Base-by-base conservation (phyloP, 2,797 vertebrate species). In the Sarcophilus harrisii region DNA sequence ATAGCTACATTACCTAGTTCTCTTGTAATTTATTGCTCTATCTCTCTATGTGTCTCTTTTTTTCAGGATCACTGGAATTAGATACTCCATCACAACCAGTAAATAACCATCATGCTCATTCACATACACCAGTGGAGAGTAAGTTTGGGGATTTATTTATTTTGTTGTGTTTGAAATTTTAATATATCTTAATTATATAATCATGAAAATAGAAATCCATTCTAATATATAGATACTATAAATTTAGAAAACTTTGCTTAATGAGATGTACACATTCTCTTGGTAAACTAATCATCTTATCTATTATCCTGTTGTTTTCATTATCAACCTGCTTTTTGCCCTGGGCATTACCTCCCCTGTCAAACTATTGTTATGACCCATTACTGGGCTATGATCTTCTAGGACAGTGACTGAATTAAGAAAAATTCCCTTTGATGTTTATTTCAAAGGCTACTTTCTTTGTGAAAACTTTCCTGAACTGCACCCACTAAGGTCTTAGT, bases 71-170 rank as follows among this genome's bases (percentile, higher is more conserved):
- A 90, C 96, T 99, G 96, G 99, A 99, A 98, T 99, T 99, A 99
- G 99, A 99, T 98, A 99, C 99, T 93, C 99, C 99, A 2, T 99
- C 99, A 93, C 99, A 99, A 96, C 99, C 99, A 11, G 99, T 99
- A 98, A 99, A 99, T 98, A 99, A 99, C 98, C 99, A 99, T 96
- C 99, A 99, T 0, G 99, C 99, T 96, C 99, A 99, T 98, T 99
- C 99, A 6, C 99, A 99, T 98, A 98, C 99, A 94, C 97, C 99
- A 12, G 98, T 99, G n/a, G 99, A 99, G 98, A 99, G 99, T 99
- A 99, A 99, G 99, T 98, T 66, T 96, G 90, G 54, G 94, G 57
- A 66, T 87, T 73, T 16, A 62, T 62, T n/a, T 81, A 49, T 87
- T 92, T 91, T 60, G 66, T n/a, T 92, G 27, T 52, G 90, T 29